Conservation (phyloP, 2,113 vertebrate species). For the Corythoichthys intestinalis region DNA sequence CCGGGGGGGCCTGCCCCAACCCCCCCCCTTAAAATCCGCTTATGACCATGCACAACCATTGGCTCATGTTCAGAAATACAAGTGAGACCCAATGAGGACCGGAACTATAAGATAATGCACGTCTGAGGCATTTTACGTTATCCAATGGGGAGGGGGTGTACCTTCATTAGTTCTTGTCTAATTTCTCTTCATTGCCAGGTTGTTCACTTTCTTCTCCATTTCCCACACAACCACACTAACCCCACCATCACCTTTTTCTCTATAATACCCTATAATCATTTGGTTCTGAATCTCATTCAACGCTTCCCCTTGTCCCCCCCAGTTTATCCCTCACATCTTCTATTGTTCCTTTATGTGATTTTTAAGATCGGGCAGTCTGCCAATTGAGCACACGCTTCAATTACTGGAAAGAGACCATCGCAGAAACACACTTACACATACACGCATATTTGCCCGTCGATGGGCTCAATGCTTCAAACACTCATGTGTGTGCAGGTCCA, state of each 20-base stretch:
- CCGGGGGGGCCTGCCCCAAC: too few relatives aligned
- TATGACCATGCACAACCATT: too few relatives aligned
- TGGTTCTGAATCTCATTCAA: conserved; percentile 8
- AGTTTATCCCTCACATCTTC: conserved; percentile 13
- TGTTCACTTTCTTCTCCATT: conserved; percentile 28
- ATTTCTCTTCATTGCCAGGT: conserved; percentile 34
- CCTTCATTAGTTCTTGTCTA: background rate
- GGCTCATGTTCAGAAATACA: too few relatives aligned
- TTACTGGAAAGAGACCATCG: conserved; percentile 43
- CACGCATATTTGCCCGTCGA: conserved; percentile 24
- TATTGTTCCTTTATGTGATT: conserved; percentile 49
- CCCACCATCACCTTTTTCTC: conserved; percentile 15
- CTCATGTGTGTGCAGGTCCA: conserved; percentile 23
- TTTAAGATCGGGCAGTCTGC: conserved; percentile 55
- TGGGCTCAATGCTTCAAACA: conserved; percentile 32
- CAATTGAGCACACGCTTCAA: conserved; percentile 65
- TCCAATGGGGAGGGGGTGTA: too few relatives aligned
- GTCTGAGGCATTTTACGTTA: too few relatives aligned
- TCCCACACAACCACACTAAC: conserved; percentile 3
- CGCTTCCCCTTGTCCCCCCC: background rate
- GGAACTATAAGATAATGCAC: too few relatives aligned
- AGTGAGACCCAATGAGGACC: too few relatives aligned
- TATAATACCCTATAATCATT: conserved; percentile 14
- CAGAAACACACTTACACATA: background rate
- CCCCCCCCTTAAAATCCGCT: too few relatives aligned